Base-by-base conservation (phyloP, 2,888 invertebrate genomes). In the Diadegma fenestrale region DNA sequence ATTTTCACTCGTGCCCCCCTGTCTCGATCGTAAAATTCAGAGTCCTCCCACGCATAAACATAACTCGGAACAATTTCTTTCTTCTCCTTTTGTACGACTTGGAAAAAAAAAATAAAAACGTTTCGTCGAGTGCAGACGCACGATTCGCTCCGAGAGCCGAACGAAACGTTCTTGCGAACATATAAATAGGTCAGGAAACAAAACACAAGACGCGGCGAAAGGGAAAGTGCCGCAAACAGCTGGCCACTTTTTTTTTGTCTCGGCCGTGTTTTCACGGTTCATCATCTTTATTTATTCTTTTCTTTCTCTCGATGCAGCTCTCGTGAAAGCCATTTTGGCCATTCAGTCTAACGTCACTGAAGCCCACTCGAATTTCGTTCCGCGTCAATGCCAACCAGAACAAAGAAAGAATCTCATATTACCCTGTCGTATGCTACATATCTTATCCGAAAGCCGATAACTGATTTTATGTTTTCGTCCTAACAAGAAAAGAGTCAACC, bases 171-270 rank as follows among this genome's bases (percentile, higher is more conserved):
- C 64, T 80, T 64, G 43, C 66, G 68, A 37, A 14, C 63, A 33
- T 54, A 75, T 68, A 76, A 80, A 82, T 80, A 85, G 82, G 80
- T 85, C 79, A 82, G 79, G 85, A 58, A 76, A 85, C 76, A 80
- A 81, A 37, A 51, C 64, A 43, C 37, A 54, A 63, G 45, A 66
- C 66, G 54, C 69, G 58, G 45, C 68, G 79, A 82, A 82, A 85
- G 85, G 80, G 82, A 85, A 85, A 85, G 85, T 85, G 33, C 43
- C 80, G 26, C 41, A 19, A 79, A 64, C 71, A 82, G 82, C 63
- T 76, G 71, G 71, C 6, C 22, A 30, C 30, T 63, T 76, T 76
- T 76, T 76, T 68, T 75, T 48, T 14, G 17, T 37, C 48, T 63
- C 68, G 30, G 33, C 58, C 19, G 26, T 45, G 33, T 63, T 54